Base-by-base conservation (phyloP, 37 sponge, comb jelly and placozoan genomes). In the Spongia lamella region DNA sequence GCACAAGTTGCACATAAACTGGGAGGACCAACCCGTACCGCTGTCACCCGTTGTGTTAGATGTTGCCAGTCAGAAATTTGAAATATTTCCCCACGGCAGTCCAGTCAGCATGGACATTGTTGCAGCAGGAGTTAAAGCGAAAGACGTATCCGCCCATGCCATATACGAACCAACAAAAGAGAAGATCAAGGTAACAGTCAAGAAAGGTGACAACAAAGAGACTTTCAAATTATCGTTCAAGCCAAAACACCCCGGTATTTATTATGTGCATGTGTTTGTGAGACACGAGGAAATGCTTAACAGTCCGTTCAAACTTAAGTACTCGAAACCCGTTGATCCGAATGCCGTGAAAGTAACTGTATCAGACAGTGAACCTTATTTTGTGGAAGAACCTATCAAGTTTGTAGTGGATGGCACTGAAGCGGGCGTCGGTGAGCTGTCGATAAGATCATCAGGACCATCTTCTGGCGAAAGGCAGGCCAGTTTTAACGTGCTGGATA, bases 371-470 rank as follows among this genome's bases (percentile, higher is more conserved):
- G 39, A 63, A 27, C 31, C 34, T 2, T 79, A 69, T 16, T 78
- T 26, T 73, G 84, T 88, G 0, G 38, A 76, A 26, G 78, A 70
- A 16, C 74, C 81, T n/a, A 71, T 90, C 1, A 3, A 61, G 55
- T 76, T 85, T 71, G 68, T 63, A 40, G 82, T 90, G 0, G 83
- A 90, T 58, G 49, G 75, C 47, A 85, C 68, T 7, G 68, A 82
- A 1, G 94, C 91, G 30, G 94, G 94, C 0, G 63, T 59, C 32
- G 88, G 81, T 1, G 86, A 90, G 34, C 70, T 93, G 19, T 26
- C 51, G 16, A 80, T 90, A 36, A 69, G 62, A 1, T 25, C 81
- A 4, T 80, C 82, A 38, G 77, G 81, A 9, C 86, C 86, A 22
- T 70, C 80, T 7, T n/a, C 30, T 0, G 83, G 66, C 13, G 84